These are phyloP conservation scores for Cheilosia scutellata DNA, from an alignment of 2,888 invertebrate species.

Conservation along the genomic window DNA sequence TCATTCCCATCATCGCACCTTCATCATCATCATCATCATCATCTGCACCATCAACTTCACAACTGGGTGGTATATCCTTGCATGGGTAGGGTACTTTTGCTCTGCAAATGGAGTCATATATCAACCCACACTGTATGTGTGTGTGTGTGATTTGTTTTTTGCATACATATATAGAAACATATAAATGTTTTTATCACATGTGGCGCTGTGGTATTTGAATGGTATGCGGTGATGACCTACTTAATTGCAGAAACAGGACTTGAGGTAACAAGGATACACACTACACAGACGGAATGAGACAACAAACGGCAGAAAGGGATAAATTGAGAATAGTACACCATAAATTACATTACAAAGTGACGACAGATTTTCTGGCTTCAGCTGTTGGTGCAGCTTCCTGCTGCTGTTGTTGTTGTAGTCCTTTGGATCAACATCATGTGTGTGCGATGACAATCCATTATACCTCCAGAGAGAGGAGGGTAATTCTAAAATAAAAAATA, in stretches of 20 bases:
- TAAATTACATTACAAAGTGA: constrained; percentile 72
- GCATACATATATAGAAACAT: background rate
- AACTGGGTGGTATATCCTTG: constrained; percentile 33
- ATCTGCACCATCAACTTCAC: constrained; percentile 45
- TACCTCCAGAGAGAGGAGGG: background rate
- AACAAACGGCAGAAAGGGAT: constrained; percentile 17
- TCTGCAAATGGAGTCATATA: constrained; percentile 44
- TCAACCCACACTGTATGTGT: constrained; percentile 1
- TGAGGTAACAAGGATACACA: constrained; percentile 55
- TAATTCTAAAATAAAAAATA: constrained; percentile 11
- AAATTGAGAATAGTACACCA: constrained; percentile 62
- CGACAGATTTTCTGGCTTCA: constrained; percentile 69
- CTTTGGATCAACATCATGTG: constrained; percentile 56
- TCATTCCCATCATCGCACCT: constrained; percentile 62
- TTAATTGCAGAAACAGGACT: constrained; percentile 69
- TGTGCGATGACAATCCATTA: constrained; percentile 67
- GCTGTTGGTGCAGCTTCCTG: constrained; percentile 16
- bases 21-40: constrained; percentile 44
- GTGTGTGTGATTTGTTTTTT: background rate
- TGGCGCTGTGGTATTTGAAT: constrained; percentile 50
- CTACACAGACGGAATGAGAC: constrained; percentile 11
- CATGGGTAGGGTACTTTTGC: constrained; percentile 27
- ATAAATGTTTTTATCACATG: background rate
- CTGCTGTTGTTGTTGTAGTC: constrained; percentile 20
- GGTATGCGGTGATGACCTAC: constrained; percentile 64